Evolutionary conservation across 1,140 invertebrate genomes (phyloP).

Genomic region (Solenopsis invicta): DNA sequence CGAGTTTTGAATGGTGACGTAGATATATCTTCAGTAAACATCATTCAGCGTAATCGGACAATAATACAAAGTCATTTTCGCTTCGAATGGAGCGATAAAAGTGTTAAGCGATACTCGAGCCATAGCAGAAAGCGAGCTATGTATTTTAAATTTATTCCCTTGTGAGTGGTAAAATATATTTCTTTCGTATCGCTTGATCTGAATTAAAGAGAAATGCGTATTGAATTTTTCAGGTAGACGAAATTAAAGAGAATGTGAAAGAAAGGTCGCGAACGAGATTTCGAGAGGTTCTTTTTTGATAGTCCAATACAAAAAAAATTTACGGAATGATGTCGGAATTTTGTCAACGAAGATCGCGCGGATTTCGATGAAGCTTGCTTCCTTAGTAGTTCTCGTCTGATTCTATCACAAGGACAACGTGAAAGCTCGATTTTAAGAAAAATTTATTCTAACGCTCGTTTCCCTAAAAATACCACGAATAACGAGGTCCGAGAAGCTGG

Average conservation of each 20-base stretch:
- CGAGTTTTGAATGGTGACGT: not conserved
- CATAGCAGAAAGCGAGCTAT: no score
- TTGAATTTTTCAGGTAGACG: not conserved
- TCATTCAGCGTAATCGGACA: not conserved
- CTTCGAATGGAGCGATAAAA: not conserved
- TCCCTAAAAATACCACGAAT: conserved; percentile 13
- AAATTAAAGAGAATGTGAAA: not conserved
- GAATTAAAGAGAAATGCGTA: not conserved
- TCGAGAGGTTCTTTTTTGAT: not conserved
- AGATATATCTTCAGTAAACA: not conserved
- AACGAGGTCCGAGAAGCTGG: conserved; percentile 18
- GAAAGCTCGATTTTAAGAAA: conserved; percentile 21
- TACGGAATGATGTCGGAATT: conserved; percentile 18
- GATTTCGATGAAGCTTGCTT: conserved; percentile 7
- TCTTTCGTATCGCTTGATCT: not conserved
- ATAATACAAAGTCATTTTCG: not conserved
- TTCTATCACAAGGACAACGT: conserved; percentile 1
- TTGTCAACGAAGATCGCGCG: not conserved
- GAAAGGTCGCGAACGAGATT: not conserved
- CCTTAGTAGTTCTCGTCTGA: conserved; percentile 8
- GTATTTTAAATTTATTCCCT: conserved; percentile 41
- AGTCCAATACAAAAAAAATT: not conserved
- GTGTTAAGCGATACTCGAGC: not conserved
- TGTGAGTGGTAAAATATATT: conserved; percentile 3
- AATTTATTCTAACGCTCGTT: not conserved